These are phyloP conservation scores for Cherax quadricarinatus DNA, from an alignment of 1,140 invertebrate genomes.

Conservation along the genomic window DNA sequence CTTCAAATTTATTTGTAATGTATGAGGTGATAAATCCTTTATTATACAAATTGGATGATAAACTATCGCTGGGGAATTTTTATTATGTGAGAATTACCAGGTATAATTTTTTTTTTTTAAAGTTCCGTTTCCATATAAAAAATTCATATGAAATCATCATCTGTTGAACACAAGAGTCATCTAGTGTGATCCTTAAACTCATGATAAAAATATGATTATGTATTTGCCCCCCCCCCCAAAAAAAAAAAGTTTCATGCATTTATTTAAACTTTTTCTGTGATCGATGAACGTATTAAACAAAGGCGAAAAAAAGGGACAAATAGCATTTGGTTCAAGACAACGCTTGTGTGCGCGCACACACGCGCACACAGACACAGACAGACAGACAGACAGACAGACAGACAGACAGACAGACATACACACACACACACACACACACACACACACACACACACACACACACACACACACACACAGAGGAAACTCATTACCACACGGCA, in stretches of 20 bases:
- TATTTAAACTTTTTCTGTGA: too few relatives aligned
- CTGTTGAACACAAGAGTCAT: not conserved
- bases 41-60: conserved; percentile 22
- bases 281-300: too few relatives aligned
- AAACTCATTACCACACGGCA: not conserved
- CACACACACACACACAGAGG: not conserved
- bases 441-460: too few relatives aligned
- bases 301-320: too few relatives aligned
- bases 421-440: too few relatives aligned
- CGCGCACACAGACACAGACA: too few relatives aligned
- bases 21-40: conserved; percentile 16
- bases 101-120: not conserved
- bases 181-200: not conserved
- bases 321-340: too few relatives aligned
- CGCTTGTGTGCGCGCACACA: too few relatives aligned
- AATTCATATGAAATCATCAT: not conserved
- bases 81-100: conserved; percentile 16
- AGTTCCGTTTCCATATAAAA: not conserved
- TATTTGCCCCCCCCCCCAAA: not conserved
- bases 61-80: conserved; percentile 9
- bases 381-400: too few relatives aligned
- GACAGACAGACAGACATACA: too few relatives aligned
- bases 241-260: too few relatives aligned
- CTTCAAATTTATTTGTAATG: conserved; percentile 1
- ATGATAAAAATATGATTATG: not conserved